Base-by-base conservation (phyloP, 1,140 invertebrate genomes). In the Drosophila trapezifrons region DNA sequence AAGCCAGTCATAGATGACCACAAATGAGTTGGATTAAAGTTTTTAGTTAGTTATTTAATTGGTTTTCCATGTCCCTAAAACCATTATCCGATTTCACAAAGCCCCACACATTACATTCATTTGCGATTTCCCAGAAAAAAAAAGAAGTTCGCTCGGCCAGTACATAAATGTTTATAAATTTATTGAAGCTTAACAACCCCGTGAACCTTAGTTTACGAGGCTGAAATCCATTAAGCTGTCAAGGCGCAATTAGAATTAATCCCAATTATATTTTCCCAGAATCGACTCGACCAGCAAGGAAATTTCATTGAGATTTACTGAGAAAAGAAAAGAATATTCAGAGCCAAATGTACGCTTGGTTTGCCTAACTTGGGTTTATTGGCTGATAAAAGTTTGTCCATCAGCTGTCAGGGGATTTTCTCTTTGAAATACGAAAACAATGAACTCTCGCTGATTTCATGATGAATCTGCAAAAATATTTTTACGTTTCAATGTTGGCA, bases 351-450 rank as follows among this genome's bases (percentile, higher is more conserved):
- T 27, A 22, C 51, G 32, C 29, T n/a, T 29, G 27, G 27, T 1
- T 27, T 18, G 22, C 22, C 13, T n/a, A 20, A 58, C 49, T 15
- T 18, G 27, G 37, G 52, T 58, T 58, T 71, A 58, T 71, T 72
- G 43, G 47, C 66, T 47, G 52, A 57, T 71, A 71, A 49, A 70
- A 71, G 51, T 71, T 71, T 71, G 67, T 71, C 67, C 51, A 69
- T 58, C 51, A 71, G 18, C 65, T 72, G 51, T 72, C 65, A 51
- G 25, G n/a, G 22, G 22, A 37, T 40, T 51, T 57, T 71, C 20
- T 2, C 20, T 72, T 72, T 72, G 66, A 71, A 71, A 71, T 71
- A 12, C 12, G 63, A 35, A 72, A 58, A 72, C 66, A 72, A 58
- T 58, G 65, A 72, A 72, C 66, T 58, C 32, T n/a, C 66, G 65